These are phyloP conservation scores for Synergus japonicus DNA, from an alignment of 2,888 invertebrate genomes.

Conservation along the genomic window DNA sequence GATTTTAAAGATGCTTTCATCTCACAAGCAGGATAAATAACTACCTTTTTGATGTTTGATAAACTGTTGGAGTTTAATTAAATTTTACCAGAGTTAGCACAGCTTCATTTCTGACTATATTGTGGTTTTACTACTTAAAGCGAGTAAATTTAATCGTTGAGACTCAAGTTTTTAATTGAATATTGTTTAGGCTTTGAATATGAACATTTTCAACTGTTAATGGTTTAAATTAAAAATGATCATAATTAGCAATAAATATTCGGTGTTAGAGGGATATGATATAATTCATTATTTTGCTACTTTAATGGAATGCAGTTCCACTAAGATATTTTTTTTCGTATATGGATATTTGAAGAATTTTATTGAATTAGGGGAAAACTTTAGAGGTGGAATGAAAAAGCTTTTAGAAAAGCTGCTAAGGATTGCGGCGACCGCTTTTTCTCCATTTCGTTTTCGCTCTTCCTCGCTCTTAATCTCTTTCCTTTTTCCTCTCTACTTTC, in stretches of 20 bases:
- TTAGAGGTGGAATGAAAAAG: constrained; percentile 11
- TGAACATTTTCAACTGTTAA: too few species aligned
- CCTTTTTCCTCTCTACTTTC: constrained; percentile 29
- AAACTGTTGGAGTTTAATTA: not conserved
- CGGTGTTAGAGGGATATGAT: too few species aligned
- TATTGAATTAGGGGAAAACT: constrained; percentile 25
- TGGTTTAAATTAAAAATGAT: too few species aligned
- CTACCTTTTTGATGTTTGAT: not conserved
- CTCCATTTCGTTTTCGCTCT: constrained; percentile 13
- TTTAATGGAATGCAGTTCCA: not conserved
- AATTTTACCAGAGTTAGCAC: not conserved
- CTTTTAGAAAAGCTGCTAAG: constrained; percentile 33
- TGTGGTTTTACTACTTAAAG: not conserved
- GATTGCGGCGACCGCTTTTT: constrained; percentile 38
- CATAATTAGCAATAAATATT: too few species aligned
- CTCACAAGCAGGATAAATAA: not conserved
- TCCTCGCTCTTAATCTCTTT: constrained; percentile 14
- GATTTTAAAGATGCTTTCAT: too few species aligned
- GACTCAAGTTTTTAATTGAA: too few species aligned
- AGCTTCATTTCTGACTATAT: not conserved
- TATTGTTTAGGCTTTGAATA: too few species aligned
- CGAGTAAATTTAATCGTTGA: not conserved
- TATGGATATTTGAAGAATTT: constrained; percentile 27
- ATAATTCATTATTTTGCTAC: not conserved
- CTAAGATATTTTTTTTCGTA: not conserved